Conservation (phyloP, 2,797 vertebrate genomes). For the Capromys pilorides region DNA sequence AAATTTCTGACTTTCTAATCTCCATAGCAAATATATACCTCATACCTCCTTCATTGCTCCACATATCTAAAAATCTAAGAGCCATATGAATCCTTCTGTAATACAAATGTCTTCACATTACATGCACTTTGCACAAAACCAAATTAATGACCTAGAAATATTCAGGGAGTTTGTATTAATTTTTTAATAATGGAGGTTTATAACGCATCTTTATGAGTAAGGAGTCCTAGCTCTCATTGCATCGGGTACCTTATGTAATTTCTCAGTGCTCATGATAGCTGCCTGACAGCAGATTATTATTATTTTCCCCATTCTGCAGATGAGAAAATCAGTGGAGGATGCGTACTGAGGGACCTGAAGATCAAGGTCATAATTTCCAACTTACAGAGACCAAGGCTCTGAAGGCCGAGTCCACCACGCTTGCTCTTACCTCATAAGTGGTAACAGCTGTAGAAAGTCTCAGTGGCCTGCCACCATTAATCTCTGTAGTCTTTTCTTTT, state of each 20-base stretch:
- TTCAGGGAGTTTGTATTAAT: background rate
- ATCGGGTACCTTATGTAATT: background rate
- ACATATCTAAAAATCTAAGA: background rate
- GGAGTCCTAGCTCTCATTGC: background rate
- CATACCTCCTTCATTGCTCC: background rate
- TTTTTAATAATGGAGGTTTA: background rate
- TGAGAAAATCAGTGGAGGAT: constrained; percentile 19
- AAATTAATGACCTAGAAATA: constrained; percentile 54
- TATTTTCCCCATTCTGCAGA: background rate
- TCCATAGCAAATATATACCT: constrained; percentile 22
- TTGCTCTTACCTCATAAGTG: background rate
- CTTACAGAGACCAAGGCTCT: background rate
- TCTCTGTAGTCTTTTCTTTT: background rate
- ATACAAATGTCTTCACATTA: constrained; percentile 1
- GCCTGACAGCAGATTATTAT: background rate
- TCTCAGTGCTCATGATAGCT: background rate
- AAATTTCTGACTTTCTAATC: constrained; percentile 69
- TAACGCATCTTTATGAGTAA: background rate
- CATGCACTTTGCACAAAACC: constrained; percentile 52
- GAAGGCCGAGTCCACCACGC: background rate
- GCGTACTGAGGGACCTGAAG: background rate
- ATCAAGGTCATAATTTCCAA: background rate
- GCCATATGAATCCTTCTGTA: background rate
- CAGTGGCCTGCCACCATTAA: background rate
- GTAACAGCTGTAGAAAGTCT: background rate